phyloP scores from a whole-genome alignment of 1,140 invertebrate species.

The Drosophila grimshawi region DNA sequence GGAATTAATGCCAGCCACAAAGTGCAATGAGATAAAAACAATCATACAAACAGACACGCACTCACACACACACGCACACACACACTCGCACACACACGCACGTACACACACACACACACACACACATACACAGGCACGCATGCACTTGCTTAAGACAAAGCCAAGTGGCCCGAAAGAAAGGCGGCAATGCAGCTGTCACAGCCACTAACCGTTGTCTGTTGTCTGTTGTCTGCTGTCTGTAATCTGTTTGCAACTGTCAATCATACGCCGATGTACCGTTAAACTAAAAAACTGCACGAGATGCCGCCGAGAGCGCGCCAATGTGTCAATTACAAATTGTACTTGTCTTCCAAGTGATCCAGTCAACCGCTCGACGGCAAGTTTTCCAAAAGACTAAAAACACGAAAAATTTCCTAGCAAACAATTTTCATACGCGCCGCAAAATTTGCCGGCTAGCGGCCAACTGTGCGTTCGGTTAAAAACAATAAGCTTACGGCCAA shows the following conservation, averaged over 20 bases:
- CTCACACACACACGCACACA: constrained; percentile 13
- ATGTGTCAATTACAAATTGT: not conserved
- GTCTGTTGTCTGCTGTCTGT: constrained; percentile 1
- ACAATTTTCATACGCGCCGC: constrained; percentile 73
- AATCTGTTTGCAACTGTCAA: constrained; percentile 17
- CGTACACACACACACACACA: not conserved
- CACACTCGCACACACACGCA: constrained; percentile 13
- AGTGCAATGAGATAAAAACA: constrained; percentile 55
- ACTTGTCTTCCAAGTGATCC: constrained; percentile 48
- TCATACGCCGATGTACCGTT: constrained; percentile 37
- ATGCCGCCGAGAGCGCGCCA: constrained; percentile 4
- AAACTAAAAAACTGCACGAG: not conserved
- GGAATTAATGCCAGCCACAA: constrained; percentile 72
- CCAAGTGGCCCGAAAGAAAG: constrained; percentile 19
- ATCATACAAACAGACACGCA: constrained; percentile 27
- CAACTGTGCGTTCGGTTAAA: constrained; percentile 39
- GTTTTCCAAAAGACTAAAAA: constrained; percentile 80
- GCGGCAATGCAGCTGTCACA: constrained; percentile 37
- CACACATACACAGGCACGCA: constrained; percentile 1
- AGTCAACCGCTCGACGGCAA: constrained; percentile 75
- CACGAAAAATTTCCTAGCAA: constrained; percentile 63
- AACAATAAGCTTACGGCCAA: constrained; percentile 10
- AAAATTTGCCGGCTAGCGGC: constrained; percentile 54
- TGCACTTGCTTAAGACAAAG: constrained; percentile 9
- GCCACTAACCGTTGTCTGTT: constrained; percentile 13